These are phyloP conservation scores for Hemithea aestivaria DNA, from an alignment of 2,888 invertebrate genomes.

Conservation along the genomic window DNA sequence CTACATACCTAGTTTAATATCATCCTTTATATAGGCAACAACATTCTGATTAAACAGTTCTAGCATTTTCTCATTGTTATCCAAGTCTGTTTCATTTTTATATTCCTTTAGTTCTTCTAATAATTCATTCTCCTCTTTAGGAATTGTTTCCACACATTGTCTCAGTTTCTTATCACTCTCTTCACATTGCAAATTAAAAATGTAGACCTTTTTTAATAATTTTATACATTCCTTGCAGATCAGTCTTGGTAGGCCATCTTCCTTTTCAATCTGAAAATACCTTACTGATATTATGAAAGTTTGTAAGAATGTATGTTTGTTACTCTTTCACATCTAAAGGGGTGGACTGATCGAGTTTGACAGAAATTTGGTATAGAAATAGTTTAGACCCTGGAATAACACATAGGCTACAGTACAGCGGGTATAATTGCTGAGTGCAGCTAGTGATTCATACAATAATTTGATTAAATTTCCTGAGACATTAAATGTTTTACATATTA, in stretches of 20 bases:
- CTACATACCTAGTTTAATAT: constrained; percentile 43
- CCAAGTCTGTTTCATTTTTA: constrained; percentile 23
- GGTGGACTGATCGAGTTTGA: no score
- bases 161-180: constrained; percentile 54
- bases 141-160: constrained; percentile 31
- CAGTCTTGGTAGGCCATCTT: constrained; percentile 57
- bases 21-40: constrained; percentile 29
- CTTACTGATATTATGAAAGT: no score
- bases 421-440: no score
- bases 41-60: constrained; percentile 26
- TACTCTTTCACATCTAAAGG: no score
- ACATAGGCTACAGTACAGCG: no score
- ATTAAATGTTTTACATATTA: no score
- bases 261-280: constrained; percentile 51
- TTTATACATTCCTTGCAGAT: constrained; percentile 65
- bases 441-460: no score
- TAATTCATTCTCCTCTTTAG: constrained; percentile 1
- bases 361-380: no score
- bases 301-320: no score
- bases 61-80: constrained; percentile 14
- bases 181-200: constrained; percentile 59
- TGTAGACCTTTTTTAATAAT: constrained; percentile 54
- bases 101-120: constrained; percentile 1
- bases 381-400: no score
- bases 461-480: no score